These are phyloP conservation scores for Acrobeloides nanus DNA, from an alignment of 2,888 invertebrate species.

Conservation along the genomic window DNA sequence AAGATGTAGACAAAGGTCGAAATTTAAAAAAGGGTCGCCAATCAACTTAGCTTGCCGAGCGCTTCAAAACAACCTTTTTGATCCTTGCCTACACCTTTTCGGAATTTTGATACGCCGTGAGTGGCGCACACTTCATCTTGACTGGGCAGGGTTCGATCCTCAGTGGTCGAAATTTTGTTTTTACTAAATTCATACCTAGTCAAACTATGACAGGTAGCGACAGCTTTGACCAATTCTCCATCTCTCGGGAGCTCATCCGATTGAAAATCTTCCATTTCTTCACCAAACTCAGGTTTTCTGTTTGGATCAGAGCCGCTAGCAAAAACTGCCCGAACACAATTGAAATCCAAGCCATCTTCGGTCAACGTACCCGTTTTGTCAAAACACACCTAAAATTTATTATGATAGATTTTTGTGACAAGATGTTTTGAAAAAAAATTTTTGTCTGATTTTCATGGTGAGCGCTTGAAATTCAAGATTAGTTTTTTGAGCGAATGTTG, in stretches of 20 bases:
- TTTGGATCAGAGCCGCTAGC: slow-evolving; percentile 2
- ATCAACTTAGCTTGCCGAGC: too few relatives aligned
- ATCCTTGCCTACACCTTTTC: too few relatives aligned
- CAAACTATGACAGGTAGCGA: slow-evolving; percentile 46
- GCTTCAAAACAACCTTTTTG: too few relatives aligned
- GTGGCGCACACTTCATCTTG: too few relatives aligned
- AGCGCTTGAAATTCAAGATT: too few relatives aligned
- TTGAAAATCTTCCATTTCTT: slow-evolving; percentile 36
- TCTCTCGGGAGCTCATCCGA: slow-evolving; percentile 32
- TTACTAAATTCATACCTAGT: slow-evolving; percentile 21
- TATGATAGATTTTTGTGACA: neutral
- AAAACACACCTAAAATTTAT: slow-evolving; percentile 53
- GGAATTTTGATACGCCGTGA: too few relatives aligned
- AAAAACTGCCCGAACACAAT: slow-evolving; percentile 29
- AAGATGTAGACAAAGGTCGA: too few relatives aligned
- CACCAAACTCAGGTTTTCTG: slow-evolving; percentile 20
- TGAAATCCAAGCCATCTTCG: slow-evolving; percentile 53
- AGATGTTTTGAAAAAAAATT: neutral
- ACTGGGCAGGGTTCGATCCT: too few relatives aligned
- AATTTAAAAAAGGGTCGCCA: too few relatives aligned
- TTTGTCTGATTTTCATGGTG: neutral
- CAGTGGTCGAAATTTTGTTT: too few relatives aligned
- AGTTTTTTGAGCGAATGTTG: too few relatives aligned
- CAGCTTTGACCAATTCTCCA: slow-evolving; percentile 40
- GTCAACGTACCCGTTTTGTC: slow-evolving; percentile 57